Evolutionary conservation across 2,113 vertebrate genomes (phyloP), one percentile per base, ranked within the genome.

Genomic region (Campylorhamphus procurvoides): DNA sequence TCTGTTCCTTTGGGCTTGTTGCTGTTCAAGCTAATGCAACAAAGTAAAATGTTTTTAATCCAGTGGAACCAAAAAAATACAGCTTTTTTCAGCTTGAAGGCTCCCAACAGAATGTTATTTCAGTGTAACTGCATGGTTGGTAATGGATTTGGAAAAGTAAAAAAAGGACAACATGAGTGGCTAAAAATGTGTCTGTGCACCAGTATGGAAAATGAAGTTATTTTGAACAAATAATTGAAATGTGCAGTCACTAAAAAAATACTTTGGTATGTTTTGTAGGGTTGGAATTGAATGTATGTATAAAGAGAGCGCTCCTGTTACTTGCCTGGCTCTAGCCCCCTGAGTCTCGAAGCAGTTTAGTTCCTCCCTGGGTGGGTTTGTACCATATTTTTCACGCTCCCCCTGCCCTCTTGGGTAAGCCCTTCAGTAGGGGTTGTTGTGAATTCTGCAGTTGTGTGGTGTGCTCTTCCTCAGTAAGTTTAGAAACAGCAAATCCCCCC

Each of bases 21-120:
- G 44, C 24, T 78, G 39, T 84, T 95, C 73, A 92, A 60, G 71
- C 66, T 89, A 85, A 90, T 76, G 66, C 69, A 84, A 50, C 44
- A 62, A 82, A 93, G 67, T 79, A 73, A 91, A 94, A 87, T 85
- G 37, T 44, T 96, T 96, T 92, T 87, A 89, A 84, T 87, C 62
- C 49, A 89, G 31, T 49, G 53, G 72, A 82, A 89, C 60, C 17
- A 75, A 68, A 86, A 52, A 12, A 63, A 12, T 39, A 44, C 39
- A 81, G 58, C 52, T n/a, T 42, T 77, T 90, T 94, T 42, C 47
- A 64, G 56, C 47, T 13, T 92, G 68, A 81, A 67, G 89, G 40
- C 73, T 93, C 60, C 56, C 64, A 55, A 17, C 60, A 91, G 86
- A 80, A 84, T 81, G 77, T 84, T 91, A 82, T 68, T 92, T 90